phyloP scores from a whole-genome alignment of 64 coral and sea anemone genomes.

The Orbicella faveolata region DNA sequence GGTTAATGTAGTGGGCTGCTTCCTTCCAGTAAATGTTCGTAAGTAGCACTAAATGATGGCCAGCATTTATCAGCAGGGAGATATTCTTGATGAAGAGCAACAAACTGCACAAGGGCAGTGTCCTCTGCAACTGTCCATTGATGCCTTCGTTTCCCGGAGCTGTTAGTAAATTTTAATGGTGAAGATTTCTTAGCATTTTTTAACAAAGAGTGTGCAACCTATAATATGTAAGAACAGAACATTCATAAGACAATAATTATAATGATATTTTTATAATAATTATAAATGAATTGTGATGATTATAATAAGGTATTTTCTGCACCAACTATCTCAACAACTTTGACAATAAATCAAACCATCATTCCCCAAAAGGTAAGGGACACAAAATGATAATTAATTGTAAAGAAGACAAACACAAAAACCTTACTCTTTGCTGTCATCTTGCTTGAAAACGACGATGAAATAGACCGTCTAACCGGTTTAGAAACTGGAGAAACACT shows the following conservation, averaged over 20 bases:
- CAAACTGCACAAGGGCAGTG: conserved; percentile 1
- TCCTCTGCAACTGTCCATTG: conserved; percentile 1
- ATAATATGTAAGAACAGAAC: neutral
- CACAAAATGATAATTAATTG: too few relatives aligned
- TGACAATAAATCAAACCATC: too few relatives aligned
- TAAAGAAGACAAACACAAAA: neutral
- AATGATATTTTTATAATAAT: neutral
- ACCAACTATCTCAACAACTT: too few relatives aligned
- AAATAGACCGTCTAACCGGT: conserved; percentile 1
- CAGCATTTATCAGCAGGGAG: neutral
- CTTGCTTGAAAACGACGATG: neutral
- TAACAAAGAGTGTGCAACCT: conserved; percentile 8
- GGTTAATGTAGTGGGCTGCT: neutral
- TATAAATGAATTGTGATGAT: neutral
- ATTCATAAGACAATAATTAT: neutral
- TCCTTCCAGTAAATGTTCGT: neutral
- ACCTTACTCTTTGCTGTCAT: neutral
- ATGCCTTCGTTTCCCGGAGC: neutral
- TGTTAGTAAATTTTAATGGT: neutral
- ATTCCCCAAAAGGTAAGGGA: too few relatives aligned
- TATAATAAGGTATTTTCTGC: too few relatives aligned
- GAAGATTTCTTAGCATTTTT: neutral
- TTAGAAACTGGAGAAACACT: neutral
- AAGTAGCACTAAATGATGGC: neutral
- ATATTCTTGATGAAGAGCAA: neutral